Conservation (phyloP, 2,113 vertebrate species). For the Setophaga kirtlandii region DNA sequence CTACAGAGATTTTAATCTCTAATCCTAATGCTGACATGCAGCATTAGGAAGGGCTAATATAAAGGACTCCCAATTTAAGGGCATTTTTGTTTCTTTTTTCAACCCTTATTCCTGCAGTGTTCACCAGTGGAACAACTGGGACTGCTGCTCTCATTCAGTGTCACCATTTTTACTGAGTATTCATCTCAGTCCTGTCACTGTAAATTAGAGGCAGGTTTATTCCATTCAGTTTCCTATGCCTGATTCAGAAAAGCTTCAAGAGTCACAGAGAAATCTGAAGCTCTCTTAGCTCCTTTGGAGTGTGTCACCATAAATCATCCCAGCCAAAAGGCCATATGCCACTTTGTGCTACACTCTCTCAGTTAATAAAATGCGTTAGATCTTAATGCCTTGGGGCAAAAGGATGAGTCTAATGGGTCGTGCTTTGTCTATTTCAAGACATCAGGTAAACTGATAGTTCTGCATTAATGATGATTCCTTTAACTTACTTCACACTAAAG, state of each 20-base stretch:
- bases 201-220: background rate
- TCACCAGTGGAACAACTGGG: background rate
- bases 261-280: background rate
- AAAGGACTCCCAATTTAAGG: background rate
- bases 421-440: conserved; percentile 11
- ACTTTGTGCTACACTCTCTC: conserved; percentile 12
- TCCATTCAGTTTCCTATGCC: background rate
- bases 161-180: background rate
- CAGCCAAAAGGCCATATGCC: conserved; percentile 19
- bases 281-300: conserved; percentile 8
- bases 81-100: background rate
- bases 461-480: background rate
- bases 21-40: background rate
- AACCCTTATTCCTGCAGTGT: background rate
- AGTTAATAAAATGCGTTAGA: conserved; percentile 2
- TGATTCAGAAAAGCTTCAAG: background rate
- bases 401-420: background rate
- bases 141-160: background rate
- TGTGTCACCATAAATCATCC: conserved; percentile 36
- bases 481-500: background rate
- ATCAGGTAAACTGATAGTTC: background rate
- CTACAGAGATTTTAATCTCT: background rate
- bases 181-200: background rate
- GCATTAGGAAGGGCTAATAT: background rate
- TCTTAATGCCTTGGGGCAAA: background rate